Base-by-base conservation (phyloP, 1,140 invertebrate genomes). In the Drosophila kohkoa region DNA sequence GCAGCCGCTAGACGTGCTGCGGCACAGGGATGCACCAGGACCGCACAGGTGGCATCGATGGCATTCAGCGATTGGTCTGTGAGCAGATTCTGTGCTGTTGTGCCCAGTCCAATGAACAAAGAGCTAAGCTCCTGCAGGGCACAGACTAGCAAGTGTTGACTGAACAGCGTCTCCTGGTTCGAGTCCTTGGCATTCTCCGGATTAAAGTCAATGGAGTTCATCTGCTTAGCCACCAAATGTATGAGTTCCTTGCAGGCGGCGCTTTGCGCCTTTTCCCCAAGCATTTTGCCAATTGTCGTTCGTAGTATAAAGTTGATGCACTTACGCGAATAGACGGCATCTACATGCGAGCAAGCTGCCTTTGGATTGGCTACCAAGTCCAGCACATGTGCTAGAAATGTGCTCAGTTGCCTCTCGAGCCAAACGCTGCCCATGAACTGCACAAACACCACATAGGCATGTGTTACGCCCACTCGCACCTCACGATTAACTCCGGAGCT, bases 261-360 rank as follows among this genome's bases (percentile, higher is more conserved):
- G 45, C 97, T 96, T 93, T 99, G 99, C 51, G 98, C 98, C 87
- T 99, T 99, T 94, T 99, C 99, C 0, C 98, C 96, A 1, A 99
- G 94, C 94, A 99, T 96, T 91, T 97, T 96, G 5, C 99, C 98
- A 35, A 99, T 94, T 2, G 98, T 96, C 65, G 97, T 96, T 41
- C 98, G 94, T 46, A 99, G 93, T 83, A 99, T 98, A 92, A 99
- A 99, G 90, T 97, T 97, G 49, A 99, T 97, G 92, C 99, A 99
- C 93, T 99, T 99, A 74, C 99, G 94, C 0, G 98, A 99, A 93
- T 99, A 99, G 3, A 99, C 98, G 32, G 98, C 98, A 93, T 99
- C 99, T 5, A 99, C 97, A 91, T 99, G 98, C 0, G 98, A 98
- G 8, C 96, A 97, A 0, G 98, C 97, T 10, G 98, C 97, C 93